phyloP scores from a whole-genome alignment of 2,113 vertebrate genomes.

The Leptodactylus fuscus region DNA sequence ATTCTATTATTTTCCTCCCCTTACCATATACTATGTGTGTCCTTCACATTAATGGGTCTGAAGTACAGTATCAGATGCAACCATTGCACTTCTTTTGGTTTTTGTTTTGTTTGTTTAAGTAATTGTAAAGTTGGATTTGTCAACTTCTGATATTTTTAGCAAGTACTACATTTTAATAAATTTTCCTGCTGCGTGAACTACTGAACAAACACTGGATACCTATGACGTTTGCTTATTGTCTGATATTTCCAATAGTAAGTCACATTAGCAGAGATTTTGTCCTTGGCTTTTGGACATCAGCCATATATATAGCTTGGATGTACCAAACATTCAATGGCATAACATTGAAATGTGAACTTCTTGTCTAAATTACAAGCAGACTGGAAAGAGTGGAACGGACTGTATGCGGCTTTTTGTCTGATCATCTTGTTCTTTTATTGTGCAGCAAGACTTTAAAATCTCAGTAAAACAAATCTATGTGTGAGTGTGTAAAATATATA shows the following conservation, averaged over 20 bases:
- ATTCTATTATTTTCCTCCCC: no score
- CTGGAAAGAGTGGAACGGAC: background rate
- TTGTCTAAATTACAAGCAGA: background rate
- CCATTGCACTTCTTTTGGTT: no score
- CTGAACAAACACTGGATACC: no score
- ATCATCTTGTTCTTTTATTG: background rate
- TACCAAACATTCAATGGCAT: background rate
- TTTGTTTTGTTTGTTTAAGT: no score
- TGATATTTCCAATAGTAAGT: background rate
- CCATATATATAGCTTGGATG: no score
- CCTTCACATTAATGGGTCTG: no score
- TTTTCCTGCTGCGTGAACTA: no score
- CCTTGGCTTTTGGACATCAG: background rate
- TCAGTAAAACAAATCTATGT: background rate
- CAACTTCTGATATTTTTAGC: background rate
- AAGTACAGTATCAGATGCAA: no score
- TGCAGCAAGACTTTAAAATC: background rate
- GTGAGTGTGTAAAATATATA: no score
- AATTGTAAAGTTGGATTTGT: background rate
- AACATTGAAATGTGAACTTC: background rate
- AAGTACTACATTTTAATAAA: background rate
- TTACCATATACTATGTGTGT: no score
- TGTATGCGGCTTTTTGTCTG: background rate
- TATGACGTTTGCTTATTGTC: background rate
- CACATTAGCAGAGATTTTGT: background rate